Base-by-base conservation (phyloP, 2,113 vertebrate species). In the Furnarius figulus region DNA sequence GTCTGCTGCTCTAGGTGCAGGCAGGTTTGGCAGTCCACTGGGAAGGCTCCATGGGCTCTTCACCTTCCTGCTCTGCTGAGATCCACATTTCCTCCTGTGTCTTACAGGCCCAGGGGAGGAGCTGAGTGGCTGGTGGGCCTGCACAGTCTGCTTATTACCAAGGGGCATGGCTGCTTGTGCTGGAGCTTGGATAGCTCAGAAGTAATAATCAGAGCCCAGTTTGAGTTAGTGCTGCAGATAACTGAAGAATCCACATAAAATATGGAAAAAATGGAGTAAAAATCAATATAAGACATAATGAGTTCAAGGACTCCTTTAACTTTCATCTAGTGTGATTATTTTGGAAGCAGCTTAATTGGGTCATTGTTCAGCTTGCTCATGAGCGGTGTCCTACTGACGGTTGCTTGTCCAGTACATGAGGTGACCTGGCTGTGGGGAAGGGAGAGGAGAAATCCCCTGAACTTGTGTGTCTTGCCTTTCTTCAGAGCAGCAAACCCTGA, bases 341-440 rank as follows among this genome's bases (percentile, higher is more conserved):
- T 87, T 93, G 77, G 89, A 81, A 81, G 56, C 61, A 72, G 25
- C 58, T 87, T 79, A 94, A 83, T 87, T 72, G 90, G 71, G 78
- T 61, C 17, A 1, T 61, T 1, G 0, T 93, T 89, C 78, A 93
- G 24, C 50, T 65, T 76, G 66, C 58, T 91, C 31, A 39, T 78
- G 16, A 47, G 52, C 71, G 35, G 47, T 85, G 70, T 72, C 62
- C 75, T 87, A 5, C 16, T 61, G 49, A 44, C 18, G 9, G 39
- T 44, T 68, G 39, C 56, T 66, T 93, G 59, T 47, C 67, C 33
- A 49, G 62, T 47, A 16, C 30, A 25, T 33, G 71, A 76, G 21
- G 19, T 92, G 71, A 63, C 24, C 42, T 83, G 46, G 25, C 55
- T 73, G 53, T 4, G 15, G n/a, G 53, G 40, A 37, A 44, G n/a